A percentile compares a stretch with the other conserved stretches of the same genome.
These are phyloP conservation scores for Galerucella pusilla DNA, from an alignment of 2,888 invertebrate species.

Conservation along the genomic window DNA sequence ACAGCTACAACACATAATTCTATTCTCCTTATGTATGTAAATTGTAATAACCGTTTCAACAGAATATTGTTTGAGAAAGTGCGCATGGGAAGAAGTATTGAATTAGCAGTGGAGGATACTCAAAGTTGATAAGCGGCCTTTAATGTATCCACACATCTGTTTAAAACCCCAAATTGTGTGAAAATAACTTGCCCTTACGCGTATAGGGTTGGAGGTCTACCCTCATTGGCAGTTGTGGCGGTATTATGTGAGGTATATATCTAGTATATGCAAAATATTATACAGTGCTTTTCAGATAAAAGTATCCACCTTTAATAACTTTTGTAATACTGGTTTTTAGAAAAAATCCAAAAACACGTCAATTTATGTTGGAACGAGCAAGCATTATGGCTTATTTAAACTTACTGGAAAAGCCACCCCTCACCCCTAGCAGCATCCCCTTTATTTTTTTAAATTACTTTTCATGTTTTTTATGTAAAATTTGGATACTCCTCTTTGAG, in stretches of 20 bases:
- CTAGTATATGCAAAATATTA: no score
- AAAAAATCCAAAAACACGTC: no score
- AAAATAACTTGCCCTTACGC: constrained; percentile 27
- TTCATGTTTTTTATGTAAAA: no score
- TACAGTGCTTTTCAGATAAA: no score
- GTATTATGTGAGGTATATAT: not conserved
- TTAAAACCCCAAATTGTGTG: constrained; percentile 31
- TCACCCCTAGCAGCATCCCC: no score
- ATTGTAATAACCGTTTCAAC: not conserved
- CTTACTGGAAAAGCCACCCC: no score
- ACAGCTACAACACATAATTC: not conserved
- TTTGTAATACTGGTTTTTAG: no score
- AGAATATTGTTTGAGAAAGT: not conserved
- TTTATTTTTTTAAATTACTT: no score
- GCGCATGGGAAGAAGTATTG: not conserved
- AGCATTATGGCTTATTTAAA: no score
- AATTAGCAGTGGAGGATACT: not conserved
- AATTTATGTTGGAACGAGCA: no score
- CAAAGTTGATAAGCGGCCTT: constrained; percentile 19
- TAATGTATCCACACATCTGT: constrained; percentile 18
- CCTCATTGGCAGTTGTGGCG: constrained; percentile 21
- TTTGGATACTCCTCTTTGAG: no score
- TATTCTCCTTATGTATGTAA: not conserved
- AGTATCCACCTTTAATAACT: no score
- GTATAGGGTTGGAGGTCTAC: constrained; percentile 20